phyloP scores from a whole-genome alignment of 2,888 invertebrate species.

The Oconnorella tubifera region DNA sequence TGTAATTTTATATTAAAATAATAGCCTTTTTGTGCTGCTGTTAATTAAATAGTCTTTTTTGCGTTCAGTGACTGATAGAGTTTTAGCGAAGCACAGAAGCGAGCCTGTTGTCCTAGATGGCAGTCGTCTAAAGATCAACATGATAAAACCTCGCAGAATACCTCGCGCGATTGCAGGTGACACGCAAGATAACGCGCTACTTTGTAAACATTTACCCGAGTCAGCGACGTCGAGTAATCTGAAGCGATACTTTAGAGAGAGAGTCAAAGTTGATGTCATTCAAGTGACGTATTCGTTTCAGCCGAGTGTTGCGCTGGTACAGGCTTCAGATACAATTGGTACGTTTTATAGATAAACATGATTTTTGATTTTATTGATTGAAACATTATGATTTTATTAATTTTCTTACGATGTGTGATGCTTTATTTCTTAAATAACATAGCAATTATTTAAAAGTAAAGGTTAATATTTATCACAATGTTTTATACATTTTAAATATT shows the following conservation, averaged over 20 bases:
- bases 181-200: slow-evolving; percentile 1
- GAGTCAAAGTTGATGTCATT: background rate
- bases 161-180: slow-evolving; percentile 5
- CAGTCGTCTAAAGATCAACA: slow-evolving; percentile 2
- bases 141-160: slow-evolving; percentile 5
- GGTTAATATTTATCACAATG: too few relatives aligned
- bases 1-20: too few relatives aligned
- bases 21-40: too few relatives aligned
- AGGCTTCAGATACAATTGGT: slow-evolving; percentile 10
- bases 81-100: slow-evolving; percentile 6
- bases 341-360: too few relatives aligned
- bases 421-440: too few relatives aligned
- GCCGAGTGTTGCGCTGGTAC: slow-evolving; percentile 8
- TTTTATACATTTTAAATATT: too few relatives aligned
- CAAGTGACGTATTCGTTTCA: slow-evolving; percentile 11
- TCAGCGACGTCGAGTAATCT: slow-evolving; percentile 3
- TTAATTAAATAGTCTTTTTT: too few relatives aligned
- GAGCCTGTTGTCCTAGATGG: background rate
- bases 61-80: slow-evolving; percentile 8
- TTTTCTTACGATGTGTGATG: too few relatives aligned
- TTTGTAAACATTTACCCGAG: slow-evolving; percentile 2
- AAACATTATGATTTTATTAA: too few relatives aligned
- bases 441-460: too few relatives aligned
- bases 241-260: background rate
- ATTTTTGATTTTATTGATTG: too few relatives aligned